phyloP scores from a whole-genome alignment of 2,888 invertebrate species.

The Muscina levida region DNA sequence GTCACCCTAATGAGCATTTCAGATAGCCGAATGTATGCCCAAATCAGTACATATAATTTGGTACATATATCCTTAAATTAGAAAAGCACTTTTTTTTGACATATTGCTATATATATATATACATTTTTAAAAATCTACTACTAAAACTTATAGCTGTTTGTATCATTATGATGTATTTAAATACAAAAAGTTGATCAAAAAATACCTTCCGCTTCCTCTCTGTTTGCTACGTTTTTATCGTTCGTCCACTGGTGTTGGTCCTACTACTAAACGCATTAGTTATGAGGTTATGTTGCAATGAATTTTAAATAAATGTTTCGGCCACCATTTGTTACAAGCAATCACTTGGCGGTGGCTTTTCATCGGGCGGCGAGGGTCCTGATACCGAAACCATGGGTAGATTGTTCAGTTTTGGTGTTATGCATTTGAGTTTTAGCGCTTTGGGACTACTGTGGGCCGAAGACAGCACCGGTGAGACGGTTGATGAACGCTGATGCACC shows the following conservation, averaged over 20 bases:
- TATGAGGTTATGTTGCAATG: not conserved
- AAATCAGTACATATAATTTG: not conserved
- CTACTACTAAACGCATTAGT: not conserved
- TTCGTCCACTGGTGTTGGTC: conserved; percentile 43
- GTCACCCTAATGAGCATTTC: too few relatives aligned
- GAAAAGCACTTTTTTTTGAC: too few relatives aligned
- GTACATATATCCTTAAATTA: too few relatives aligned
- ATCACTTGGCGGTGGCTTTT: conserved; percentile 79
- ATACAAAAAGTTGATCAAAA: conserved; percentile 24
- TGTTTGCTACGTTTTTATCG: conserved; percentile 18
- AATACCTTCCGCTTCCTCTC: conserved; percentile 8
- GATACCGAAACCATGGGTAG: conserved; percentile 89
- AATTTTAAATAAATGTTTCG: conserved; percentile 80
- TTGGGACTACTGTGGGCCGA: conserved; percentile 76
- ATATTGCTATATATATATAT: too few relatives aligned
- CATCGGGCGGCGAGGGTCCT: conserved; percentile 89
- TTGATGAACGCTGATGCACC: conserved; percentile 77
- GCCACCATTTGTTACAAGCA: conserved; percentile 80
- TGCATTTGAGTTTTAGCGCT: conserved; percentile 71
- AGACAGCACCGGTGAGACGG: conserved; percentile 70
- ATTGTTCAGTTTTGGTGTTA: conserved; percentile 74
- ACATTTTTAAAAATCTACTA: conserved; percentile 11
- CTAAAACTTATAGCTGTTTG: not conserved
- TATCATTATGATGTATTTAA: too few relatives aligned
- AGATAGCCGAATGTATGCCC: too few relatives aligned